Evolutionary conservation across 2,888 invertebrate species (phyloP).

Genomic region (Molanna angustata): DNA sequence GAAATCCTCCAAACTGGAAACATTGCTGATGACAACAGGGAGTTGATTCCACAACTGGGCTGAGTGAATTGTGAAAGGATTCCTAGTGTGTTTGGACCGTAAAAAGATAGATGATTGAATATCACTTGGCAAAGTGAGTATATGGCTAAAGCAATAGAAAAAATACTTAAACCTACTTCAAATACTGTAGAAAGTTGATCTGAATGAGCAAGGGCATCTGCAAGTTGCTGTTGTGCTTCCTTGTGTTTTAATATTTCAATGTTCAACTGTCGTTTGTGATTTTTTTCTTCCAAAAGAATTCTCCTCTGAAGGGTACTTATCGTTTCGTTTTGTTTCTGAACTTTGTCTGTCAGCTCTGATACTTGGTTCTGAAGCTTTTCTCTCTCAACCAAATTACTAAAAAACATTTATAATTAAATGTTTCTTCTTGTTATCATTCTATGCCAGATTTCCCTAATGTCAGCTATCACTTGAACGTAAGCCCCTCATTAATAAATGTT

Average conservation of each 20-base stretch:
- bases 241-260: conserved; percentile 68
- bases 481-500: no score
- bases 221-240: conserved; percentile 65
- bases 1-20: no score
- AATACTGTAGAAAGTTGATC: conserved; percentile 58
- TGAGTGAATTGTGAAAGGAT: no score
- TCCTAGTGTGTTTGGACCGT: no score
- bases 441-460: no score
- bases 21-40: no score
- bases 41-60: no score
- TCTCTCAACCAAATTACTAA: conserved; percentile 66
- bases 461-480: no score
- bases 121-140: no score
- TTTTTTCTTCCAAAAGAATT: conserved; percentile 70
- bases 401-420: conserved; percentile 8
- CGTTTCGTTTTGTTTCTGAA: conserved; percentile 60
- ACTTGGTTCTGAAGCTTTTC: conserved; percentile 69
- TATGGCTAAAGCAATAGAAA: no score
- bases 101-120: no score
- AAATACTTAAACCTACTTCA: no score
- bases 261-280: conserved; percentile 67
- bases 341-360: conserved; percentile 52
- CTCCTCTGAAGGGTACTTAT: conserved; percentile 66
- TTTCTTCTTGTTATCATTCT: background rate
- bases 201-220: conserved; percentile 60